These are phyloP conservation scores for Ochotona curzoniae DNA, from an alignment of 2,113 vertebrate genomes.

Conservation along the genomic window DNA sequence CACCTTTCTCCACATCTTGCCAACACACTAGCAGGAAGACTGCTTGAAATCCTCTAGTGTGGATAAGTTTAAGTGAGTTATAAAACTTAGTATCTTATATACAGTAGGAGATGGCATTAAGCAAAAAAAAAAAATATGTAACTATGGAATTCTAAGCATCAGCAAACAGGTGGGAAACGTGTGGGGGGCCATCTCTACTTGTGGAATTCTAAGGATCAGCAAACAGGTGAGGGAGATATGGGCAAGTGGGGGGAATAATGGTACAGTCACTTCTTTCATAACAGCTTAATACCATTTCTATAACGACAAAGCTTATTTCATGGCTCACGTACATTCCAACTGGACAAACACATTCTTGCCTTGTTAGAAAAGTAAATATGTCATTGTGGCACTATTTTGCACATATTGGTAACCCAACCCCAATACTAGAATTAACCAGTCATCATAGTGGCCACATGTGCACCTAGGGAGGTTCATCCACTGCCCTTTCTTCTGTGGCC, in stretches of 20 bases:
- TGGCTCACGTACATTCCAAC: background rate
- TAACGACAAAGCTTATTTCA: background rate
- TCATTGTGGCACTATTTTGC: background rate
- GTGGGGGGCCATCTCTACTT: background rate
- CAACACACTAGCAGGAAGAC: background rate
- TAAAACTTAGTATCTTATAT: background rate
- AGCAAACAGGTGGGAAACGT: background rate
- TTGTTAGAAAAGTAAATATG: background rate
- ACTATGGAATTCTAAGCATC: background rate
- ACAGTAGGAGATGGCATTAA: background rate
- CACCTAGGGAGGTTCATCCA: background rate
- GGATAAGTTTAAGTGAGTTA: background rate
- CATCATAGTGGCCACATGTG: background rate
- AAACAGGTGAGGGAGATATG: background rate
- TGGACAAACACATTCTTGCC: background rate
- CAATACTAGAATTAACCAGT: background rate
- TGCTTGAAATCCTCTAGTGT: background rate
- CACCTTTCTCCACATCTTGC: background rate
- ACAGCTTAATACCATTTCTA: background rate
- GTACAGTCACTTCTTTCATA: background rate
- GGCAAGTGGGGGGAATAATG: background rate
- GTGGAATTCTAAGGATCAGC: background rate
- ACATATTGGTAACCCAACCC: background rate
- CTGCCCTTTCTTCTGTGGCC: background rate
- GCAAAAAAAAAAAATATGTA: conserved; percentile 18